A percentile compares a stretch with the other conserved stretches of the same genome.
Conservation (phyloP, 2,797 vertebrate species). For the Sebastes oblongus region DNA sequence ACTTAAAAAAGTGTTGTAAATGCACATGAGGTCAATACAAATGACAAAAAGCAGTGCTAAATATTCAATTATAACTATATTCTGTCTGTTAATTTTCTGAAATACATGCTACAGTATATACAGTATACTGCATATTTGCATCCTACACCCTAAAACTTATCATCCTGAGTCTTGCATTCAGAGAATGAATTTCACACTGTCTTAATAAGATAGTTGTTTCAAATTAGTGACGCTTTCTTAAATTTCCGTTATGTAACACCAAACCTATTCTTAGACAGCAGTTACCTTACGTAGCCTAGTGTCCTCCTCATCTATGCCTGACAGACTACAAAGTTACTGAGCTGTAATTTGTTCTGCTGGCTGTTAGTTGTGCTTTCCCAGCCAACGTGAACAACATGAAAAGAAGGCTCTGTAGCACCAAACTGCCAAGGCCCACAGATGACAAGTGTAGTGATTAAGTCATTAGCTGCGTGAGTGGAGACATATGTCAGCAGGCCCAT, state of each 20-base stretch:
- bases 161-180: background rate
- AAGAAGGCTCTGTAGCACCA: slow-evolving; percentile 23
- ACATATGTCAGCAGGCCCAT: slow-evolving; percentile 37
- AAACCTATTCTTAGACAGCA: slow-evolving; percentile 55
- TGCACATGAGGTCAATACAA: background rate
- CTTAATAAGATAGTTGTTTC: slow-evolving; percentile 9
- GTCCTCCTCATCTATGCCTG: slow-evolving; percentile 37
- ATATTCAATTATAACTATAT: background rate
- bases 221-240: slow-evolving; percentile 54
- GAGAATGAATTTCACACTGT: slow-evolving; percentile 17
- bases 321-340: slow-evolving; percentile 17
- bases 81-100: background rate
- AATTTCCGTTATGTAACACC: slow-evolving; percentile 44
- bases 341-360: slow-evolving; percentile 45
- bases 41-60: background rate
- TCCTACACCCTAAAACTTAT: background rate
- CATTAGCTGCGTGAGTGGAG: slow-evolving; percentile 54
- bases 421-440: slow-evolving; percentile 32
- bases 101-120: background rate
- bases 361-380: slow-evolving; percentile 27
- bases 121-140: background rate
- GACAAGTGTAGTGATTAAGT: slow-evolving; percentile 62
- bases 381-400: slow-evolving; percentile 53
- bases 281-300: slow-evolving; percentile 35
- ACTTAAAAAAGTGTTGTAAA: background rate